phyloP scores from a whole-genome alignment of 1,140 invertebrate genomes.

The Brachionus sp. region DNA sequence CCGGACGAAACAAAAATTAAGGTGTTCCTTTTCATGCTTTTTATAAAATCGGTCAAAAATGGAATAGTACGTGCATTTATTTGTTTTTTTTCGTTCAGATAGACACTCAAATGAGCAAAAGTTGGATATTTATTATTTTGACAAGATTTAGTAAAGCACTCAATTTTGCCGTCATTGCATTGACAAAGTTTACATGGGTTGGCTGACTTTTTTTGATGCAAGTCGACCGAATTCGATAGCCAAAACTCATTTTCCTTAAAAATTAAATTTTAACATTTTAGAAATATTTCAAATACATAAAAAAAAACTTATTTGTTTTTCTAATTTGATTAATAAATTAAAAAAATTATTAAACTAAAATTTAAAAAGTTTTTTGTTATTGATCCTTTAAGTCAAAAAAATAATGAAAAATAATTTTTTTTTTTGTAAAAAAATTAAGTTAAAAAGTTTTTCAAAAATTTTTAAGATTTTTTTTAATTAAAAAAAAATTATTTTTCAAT shows the following conservation, averaged over 20 bases:
- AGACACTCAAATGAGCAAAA: background rate
- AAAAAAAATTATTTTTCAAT: too few species aligned
- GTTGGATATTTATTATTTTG: constrained; percentile 38
- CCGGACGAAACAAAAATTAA: constrained; percentile 17
- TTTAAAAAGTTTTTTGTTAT: too few species aligned
- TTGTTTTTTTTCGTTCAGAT: constrained; percentile 28
- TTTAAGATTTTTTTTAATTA: too few species aligned
- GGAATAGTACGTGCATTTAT: constrained; percentile 36
- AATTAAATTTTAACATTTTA: background rate
- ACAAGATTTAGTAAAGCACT: constrained; percentile 50
- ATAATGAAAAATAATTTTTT: too few species aligned
- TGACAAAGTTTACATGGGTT: constrained; percentile 52
- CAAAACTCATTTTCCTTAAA: constrained; percentile 51
- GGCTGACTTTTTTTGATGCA: background rate
- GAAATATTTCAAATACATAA: too few species aligned
- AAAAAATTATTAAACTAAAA: too few species aligned
- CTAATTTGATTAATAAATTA: too few species aligned
- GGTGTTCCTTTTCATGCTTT: background rate
- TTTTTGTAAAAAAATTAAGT: too few species aligned
- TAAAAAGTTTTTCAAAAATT: too few species aligned
- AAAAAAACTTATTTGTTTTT: too few species aligned
- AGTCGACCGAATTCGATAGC: constrained; percentile 47
- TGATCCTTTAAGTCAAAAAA: too few species aligned
- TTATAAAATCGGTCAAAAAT: constrained; percentile 39
- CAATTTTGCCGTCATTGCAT: constrained; percentile 49